phyloP scores from a whole-genome alignment of 1,140 invertebrate species.

The Atta cephalotes region DNA sequence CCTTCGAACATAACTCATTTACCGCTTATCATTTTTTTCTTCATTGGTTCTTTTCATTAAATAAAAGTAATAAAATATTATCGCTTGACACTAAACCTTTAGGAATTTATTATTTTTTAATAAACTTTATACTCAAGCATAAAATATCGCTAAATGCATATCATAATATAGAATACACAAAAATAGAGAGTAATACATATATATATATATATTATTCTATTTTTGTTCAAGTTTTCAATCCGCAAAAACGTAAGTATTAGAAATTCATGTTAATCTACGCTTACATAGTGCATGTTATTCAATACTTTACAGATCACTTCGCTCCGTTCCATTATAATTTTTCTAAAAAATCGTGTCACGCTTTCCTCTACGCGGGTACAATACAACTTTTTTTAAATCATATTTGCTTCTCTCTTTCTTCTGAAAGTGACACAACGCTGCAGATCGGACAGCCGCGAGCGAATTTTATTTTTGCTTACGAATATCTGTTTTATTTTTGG shows the following conservation, averaged over 20 bases:
- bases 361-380: constrained; percentile 5
- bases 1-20: constrained; percentile 57
- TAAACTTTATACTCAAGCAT: not conserved
- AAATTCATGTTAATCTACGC: constrained; percentile 17
- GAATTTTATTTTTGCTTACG: constrained; percentile 55
- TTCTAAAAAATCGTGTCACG: constrained; percentile 10
- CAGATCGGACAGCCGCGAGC: constrained; percentile 41
- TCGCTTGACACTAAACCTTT: not conserved
- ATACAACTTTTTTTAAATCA: constrained; percentile 32
- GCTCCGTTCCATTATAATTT: not conserved
- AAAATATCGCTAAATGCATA: no score
- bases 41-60: not conserved
- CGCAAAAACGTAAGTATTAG: not conserved
- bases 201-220: not conserved
- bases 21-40: not conserved
- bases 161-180: no score
- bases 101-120: not conserved
- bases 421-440: constrained; percentile 39
- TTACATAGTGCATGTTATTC: not conserved
- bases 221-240: constrained; percentile 9
- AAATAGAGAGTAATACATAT: no score
- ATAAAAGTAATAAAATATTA: not conserved
- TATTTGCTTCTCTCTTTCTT: constrained; percentile 4
- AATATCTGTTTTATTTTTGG: constrained; percentile 53
- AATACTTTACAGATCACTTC: not conserved